Evolutionary conservation across 2,888 invertebrate species (phyloP).

Genomic region (Spodoptera picta): DNA sequence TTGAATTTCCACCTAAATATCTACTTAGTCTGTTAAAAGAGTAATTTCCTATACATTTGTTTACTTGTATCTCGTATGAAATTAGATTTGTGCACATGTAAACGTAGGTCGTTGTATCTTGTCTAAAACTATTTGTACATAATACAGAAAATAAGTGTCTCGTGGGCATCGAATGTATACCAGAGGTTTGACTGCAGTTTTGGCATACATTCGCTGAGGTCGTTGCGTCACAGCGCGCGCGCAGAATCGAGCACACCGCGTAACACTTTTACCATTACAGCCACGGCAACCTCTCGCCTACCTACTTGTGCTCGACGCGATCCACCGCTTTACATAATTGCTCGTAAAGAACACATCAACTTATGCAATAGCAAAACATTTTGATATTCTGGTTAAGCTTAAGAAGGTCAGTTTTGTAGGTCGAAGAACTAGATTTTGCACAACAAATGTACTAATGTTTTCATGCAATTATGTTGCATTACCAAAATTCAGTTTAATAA

Average conservation of each 20-base stretch:
- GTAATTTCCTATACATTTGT: no score
- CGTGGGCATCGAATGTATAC: constrained; percentile 28
- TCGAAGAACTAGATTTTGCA: constrained; percentile 44
- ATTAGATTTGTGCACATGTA: no score
- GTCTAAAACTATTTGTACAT: constrained; percentile 7
- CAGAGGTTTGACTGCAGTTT: constrained; percentile 84
- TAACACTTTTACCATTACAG: constrained; percentile 86
- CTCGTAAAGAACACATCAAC: constrained; percentile 79
- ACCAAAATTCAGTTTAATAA: constrained; percentile 13
- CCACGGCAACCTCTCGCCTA: constrained; percentile 73
- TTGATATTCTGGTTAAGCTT: constrained; percentile 75
- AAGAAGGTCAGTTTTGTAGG: constrained; percentile 74
- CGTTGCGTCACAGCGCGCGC: constrained; percentile 78
- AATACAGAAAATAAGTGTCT: constrained; percentile 36
- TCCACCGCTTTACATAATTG: constrained; percentile 85
- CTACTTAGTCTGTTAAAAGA: no score
- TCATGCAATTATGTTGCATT: constrained; percentile 10
- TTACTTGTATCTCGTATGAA: no score
- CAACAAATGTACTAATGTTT: constrained; percentile 17
- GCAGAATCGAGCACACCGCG: constrained; percentile 81
- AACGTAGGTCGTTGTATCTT: no score
- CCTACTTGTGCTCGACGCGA: constrained; percentile 76
- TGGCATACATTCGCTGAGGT: constrained; percentile 83
- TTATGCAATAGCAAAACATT: constrained; percentile 82
- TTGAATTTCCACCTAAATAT: no score